Evolutionary conservation across 2,797 vertebrate species (phyloP), one percentile per base, ranked within the genome.

Genomic region (Myotis myotis): DNA sequence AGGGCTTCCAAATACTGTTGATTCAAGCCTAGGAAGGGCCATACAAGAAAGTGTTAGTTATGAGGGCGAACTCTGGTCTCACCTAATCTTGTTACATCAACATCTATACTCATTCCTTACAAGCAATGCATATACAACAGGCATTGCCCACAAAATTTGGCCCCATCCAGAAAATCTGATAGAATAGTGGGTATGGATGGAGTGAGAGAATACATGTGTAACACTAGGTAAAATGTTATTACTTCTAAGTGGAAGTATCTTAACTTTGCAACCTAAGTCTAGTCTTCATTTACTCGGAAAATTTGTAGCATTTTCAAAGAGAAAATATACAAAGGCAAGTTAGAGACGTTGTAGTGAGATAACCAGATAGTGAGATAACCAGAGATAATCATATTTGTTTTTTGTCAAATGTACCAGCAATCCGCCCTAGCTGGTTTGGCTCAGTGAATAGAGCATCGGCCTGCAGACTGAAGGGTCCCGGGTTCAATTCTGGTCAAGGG

Each of bases 1-100:
- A 99, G 97, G 47, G 98, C 98, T 97, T 99, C 99, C 97, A 98
- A 93, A 96, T 98, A 98, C 96, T 98, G 99, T 81, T 98, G 99
- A 89, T 97, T 99, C 82, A 99, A 87, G 94, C 98, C 99, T 99
- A 87, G 15, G 95, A 97, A 95, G 94, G 30, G 92, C 57, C 97
- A 93, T 9, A 85, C 3, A 23, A 10, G 3, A 68, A 62, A 23
- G 11, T 10, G n/a, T 96, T 86, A 93, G 68, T 44, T 68, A 55
- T 2, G 28, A 75, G 22, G 47, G 11, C 88, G 23, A 53, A 51
- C 10, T 47, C 33, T 13, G 15, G 47, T n/a, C 28, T 68, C 66
- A 38, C 17, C 17, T 28, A 36, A 30, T 20, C 57, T 10, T 20
- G 33, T 57, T 75, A 72, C 1, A 57, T 23, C 60, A 53, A 68